Evolutionary conservation across 2,888 invertebrate species (phyloP).

Genomic region (Eupithecia tripunctaria): DNA sequence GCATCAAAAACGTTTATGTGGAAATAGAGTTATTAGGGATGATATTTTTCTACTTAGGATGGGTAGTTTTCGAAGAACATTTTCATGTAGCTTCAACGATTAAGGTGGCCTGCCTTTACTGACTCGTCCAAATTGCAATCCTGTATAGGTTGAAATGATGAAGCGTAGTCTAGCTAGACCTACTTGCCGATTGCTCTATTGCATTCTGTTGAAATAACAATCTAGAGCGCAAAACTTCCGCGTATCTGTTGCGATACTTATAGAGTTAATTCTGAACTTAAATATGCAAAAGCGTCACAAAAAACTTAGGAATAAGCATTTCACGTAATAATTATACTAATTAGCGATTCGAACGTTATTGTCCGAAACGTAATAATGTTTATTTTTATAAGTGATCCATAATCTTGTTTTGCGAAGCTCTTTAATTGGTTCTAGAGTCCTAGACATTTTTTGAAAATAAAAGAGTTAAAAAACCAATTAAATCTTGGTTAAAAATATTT

Average conservation of each 20-base stretch:
- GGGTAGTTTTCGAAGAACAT: too few species aligned
- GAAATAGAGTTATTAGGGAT: too few species aligned
- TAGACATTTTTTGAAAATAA: background rate
- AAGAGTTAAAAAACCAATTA: background rate
- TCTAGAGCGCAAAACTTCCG: conserved; percentile 15
- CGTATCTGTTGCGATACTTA: background rate
- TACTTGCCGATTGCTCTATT: conserved; percentile 1
- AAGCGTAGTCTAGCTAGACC: background rate
- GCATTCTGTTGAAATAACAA: conserved; percentile 8
- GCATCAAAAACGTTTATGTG: too few species aligned
- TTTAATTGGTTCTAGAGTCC: background rate
- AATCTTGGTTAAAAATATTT: background rate
- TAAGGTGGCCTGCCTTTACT: too few species aligned
- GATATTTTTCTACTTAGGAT: too few species aligned
- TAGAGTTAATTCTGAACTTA: background rate
- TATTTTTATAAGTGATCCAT: background rate
- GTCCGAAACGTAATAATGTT: too few species aligned
- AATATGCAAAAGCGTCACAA: background rate
- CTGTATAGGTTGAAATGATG: background rate
- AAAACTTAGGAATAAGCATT: background rate
- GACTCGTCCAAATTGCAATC: too few species aligned
- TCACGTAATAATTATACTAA: background rate
- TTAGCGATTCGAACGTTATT: background rate
- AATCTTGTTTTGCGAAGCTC: background rate
- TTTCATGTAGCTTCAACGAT: too few species aligned